Evolutionary conservation across 2,797 vertebrate species (phyloP), one percentile per base, ranked within the genome.

Genomic region (Nannoperca australis): DNA sequence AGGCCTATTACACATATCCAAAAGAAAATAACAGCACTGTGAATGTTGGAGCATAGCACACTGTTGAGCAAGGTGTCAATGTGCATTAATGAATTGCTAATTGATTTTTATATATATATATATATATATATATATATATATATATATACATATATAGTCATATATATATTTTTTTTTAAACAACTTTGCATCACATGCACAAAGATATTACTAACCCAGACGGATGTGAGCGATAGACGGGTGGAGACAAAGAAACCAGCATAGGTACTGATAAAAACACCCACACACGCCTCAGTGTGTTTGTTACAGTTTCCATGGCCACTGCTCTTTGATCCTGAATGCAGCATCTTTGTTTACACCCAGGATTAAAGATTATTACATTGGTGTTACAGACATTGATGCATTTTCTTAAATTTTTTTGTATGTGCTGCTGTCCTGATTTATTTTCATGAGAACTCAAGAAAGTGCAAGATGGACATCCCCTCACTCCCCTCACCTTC

Each of bases 231-330:
- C 0, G 2, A 38, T n/a, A 70, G n/a, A 64, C 34, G 20, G 44
- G 76, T 38, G 34, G 42, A 68, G 30, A 65, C 60, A 80, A 68
- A 79, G 47, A 66, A 64, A 53, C 74, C 20, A 45, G 22, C 72
- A 59, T 55, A 50, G 44, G 30, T 50, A 7, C 53, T 59, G 70
- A 82, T 50, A 67, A 61, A 56, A 13, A 32, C 32, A 32, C 32
- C 5, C 32, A 32, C 32, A 36, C 50, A 56, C 63, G 66, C 10
- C 34, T 18, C 20, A 1, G 5, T 54, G 68, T 22, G 2, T 76
- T 76, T 85, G 73, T 66, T 70, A 24, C 11, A 0, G 40, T 75
- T 61, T 72, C 79, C 70, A 77, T 64, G 70, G 60, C 6, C 3
- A 60, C 77, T 4, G 18, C 9, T 59, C 60, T 83, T 68, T 58